Evolutionary conservation across 2,113 vertebrate genomes (phyloP).

Genomic region (Otocyon megalotis): DNA sequence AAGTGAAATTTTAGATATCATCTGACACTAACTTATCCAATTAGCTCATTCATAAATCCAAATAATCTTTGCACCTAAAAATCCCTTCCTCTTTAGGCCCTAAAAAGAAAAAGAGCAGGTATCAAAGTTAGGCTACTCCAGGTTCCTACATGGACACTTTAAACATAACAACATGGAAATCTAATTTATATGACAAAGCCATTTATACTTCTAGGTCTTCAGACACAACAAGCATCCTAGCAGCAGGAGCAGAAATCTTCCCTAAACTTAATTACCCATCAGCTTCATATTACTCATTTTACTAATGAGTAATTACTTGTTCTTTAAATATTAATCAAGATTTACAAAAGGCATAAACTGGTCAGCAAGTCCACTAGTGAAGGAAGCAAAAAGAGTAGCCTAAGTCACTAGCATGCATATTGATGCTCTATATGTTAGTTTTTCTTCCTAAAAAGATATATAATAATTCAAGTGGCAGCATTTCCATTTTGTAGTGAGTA

Average conservation of each 20-base stretch:
- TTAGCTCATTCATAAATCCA: neutral
- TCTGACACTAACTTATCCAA: neutral
- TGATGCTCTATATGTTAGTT: neutral
- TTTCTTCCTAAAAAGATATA: constrained; percentile 55
- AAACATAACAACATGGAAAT: neutral
- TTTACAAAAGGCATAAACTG: neutral
- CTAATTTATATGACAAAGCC: constrained; percentile 1
- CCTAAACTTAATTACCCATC: neutral
- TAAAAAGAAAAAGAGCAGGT: neutral
- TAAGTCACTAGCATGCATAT: neutral
- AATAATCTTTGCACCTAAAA: neutral
- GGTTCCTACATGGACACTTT: neutral
- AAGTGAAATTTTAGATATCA: neutral
- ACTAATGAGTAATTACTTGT: neutral
- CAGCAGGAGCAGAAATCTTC: neutral
- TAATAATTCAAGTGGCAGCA: constrained; percentile 65
- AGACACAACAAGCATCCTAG: neutral
- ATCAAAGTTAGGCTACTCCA: neutral
- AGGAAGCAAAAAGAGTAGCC: constrained; percentile 18
- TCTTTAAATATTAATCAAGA: constrained; percentile 33
- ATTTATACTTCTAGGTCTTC: neutral
- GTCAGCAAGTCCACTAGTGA: neutral
- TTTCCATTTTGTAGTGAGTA: constrained; percentile 74
- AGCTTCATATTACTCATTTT: neutral
- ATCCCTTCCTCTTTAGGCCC: neutral